These are phyloP conservation scores for Microtus oregoni DNA, from an alignment of 2,113 vertebrate species.

Conservation along the genomic window DNA sequence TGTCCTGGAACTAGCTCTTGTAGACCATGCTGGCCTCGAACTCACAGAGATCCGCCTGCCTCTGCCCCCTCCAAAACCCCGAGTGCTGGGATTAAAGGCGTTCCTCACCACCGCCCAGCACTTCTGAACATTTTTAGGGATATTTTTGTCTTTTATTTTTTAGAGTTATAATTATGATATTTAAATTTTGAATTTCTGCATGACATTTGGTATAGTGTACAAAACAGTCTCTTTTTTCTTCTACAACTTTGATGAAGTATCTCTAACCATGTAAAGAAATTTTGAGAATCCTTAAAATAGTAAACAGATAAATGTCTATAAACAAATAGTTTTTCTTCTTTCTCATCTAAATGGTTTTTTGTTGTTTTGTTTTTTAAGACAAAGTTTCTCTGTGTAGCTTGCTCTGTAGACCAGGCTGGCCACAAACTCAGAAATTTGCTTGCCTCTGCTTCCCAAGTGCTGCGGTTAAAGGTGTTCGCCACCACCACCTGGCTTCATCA, in stretches of 20 bases:
- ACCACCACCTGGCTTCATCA: neutral
- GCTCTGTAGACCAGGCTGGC: too few relatives aligned
- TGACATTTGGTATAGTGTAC: neutral
- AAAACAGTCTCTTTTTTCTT: neutral
- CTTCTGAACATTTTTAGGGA: constrained; percentile 15
- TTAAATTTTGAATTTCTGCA: neutral
- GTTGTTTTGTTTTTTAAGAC: neutral
- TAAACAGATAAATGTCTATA: neutral
- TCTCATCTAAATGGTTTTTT: neutral
- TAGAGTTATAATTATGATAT: neutral
- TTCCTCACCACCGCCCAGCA: too few relatives aligned
- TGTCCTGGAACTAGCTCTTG: too few relatives aligned
- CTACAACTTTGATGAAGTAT: neutral
- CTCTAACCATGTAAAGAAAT: neutral
- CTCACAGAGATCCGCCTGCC: too few relatives aligned
- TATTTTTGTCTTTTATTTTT: neutral
- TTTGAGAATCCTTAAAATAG: constrained; percentile 19
- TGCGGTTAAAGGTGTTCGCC: too few relatives aligned
- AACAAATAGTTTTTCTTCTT: constrained; percentile 8
- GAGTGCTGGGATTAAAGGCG: too few relatives aligned
- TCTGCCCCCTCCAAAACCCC: too few relatives aligned
- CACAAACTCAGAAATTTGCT: too few relatives aligned
- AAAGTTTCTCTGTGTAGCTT: too few relatives aligned
- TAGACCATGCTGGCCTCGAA: too few relatives aligned
- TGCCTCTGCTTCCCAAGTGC: too few relatives aligned